These are phyloP conservation scores for Lophius americanus DNA, from an alignment of 2,797 vertebrate species.

Conservation along the genomic window DNA sequence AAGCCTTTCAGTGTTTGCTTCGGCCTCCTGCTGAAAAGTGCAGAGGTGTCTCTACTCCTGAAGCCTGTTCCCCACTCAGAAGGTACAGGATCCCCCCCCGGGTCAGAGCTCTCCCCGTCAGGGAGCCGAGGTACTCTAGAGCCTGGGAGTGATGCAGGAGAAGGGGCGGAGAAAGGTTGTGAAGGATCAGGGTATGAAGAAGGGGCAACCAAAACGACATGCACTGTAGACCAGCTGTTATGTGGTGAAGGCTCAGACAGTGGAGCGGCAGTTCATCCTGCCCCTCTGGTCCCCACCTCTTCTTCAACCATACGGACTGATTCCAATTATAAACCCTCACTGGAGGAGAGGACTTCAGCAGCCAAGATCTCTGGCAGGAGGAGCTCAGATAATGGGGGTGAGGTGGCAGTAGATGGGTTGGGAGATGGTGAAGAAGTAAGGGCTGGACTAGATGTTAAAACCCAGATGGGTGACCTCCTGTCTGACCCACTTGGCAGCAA, in stretches of 20 bases:
- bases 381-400: slow-evolving; percentile 64
- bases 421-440: slow-evolving; percentile 42
- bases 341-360: slow-evolving; percentile 70
- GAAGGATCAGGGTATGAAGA: slow-evolving; percentile 36
- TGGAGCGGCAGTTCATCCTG: slow-evolving; percentile 75
- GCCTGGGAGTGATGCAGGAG: slow-evolving; percentile 73
- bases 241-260: slow-evolving; percentile 81
- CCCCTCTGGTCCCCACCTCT: slow-evolving; percentile 76
- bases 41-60: slow-evolving; percentile 92
- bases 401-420: slow-evolving; percentile 44
- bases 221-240: slow-evolving; percentile 85
- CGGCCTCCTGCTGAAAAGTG: slow-evolving; percentile 90
- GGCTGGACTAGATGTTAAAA: slow-evolving; percentile 63
- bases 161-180: slow-evolving; percentile 55
- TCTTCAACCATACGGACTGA: slow-evolving; percentile 69
- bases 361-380: slow-evolving; percentile 45
- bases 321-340: slow-evolving; percentile 61
- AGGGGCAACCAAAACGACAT: slow-evolving; percentile 34
- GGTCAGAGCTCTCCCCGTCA: slow-evolving; percentile 84
- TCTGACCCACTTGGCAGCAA: slow-evolving; percentile 79
- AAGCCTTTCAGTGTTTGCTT: slow-evolving; percentile 84
- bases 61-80: slow-evolving; percentile 86
- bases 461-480: slow-evolving; percentile 67
- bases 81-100: slow-evolving; percentile 72
- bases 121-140: slow-evolving; percentile 83